Evolutionary conservation across 2,888 invertebrate genomes (phyloP), one percentile per base, ranked within the genome.

Genomic region (Ornithoptera priamus): DNA sequence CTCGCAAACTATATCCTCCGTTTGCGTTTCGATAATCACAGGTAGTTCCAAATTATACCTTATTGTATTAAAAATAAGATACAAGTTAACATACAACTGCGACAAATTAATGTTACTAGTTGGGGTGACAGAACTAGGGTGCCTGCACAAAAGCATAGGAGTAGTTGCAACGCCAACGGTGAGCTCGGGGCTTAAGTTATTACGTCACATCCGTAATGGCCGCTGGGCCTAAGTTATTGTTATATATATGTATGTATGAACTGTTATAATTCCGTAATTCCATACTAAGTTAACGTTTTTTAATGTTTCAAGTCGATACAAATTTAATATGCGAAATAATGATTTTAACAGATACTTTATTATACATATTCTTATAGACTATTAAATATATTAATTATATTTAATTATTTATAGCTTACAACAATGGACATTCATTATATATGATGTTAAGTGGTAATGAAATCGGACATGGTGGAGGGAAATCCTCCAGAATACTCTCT

Each of bases 151-250:
- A 88, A 76, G 84, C 76, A 76, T 78, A 77, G 89, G 89, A 89
- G 90, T 88, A 89, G 82, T 81, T 75, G 78, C 81, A 79, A 78
- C 80, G 76, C 75, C 77, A 76, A 76, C 77, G 78, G 82, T 86
- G 83, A 84, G 82, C 80, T 82, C 81, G 83, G 85, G 84, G 89
- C 86, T 91, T 89, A 91, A 85, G 82, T 80, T 86, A 85, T 89
- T 86, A 89, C 88, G 86, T 87, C 88, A 87, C 87, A 81, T 80
- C 78, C 82, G 81, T 78, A 84, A 87, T 87, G 87, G 86, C 80
- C 62, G 75, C 69, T 73, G 70, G 71, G 75, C 72, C 74, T 67
- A 67, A 22, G 39, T 57, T 62, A 61, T 71, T 67, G 65, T 67
- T 58, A 36, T 57, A 62, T 20, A 66, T 66, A 65, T 46, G 30